A percentile compares a stretch with the other conserved stretches of the same genome.
These are phyloP conservation scores for Pristionchus mayeri DNA, from an alignment of 2,888 invertebrate genomes.

Conservation along the genomic window DNA sequence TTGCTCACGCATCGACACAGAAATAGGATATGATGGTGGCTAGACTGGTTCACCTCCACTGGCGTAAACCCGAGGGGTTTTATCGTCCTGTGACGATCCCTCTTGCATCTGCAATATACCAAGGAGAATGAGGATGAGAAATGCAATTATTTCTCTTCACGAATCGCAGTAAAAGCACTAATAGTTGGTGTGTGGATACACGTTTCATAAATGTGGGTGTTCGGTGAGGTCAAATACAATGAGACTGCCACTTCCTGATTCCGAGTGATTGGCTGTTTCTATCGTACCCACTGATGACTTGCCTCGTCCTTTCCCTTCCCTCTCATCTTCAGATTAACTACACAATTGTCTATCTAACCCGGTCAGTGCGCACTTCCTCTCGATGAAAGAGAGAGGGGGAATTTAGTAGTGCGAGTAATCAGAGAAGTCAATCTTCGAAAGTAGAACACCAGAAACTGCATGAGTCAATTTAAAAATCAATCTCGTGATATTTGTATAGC, in stretches of 20 bases:
- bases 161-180: too few relatives aligned
- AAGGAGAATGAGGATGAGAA: not conserved
- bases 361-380: not conserved
- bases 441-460: too few relatives aligned
- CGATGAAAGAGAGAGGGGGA: not conserved
- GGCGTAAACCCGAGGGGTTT: not conserved
- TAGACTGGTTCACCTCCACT: not conserved
- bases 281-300: not conserved
- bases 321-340: slow-evolving; percentile 24
- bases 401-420: not conserved
- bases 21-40: not conserved
- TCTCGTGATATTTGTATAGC: too few relatives aligned
- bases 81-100: slow-evolving; percentile 26
- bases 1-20: too few relatives aligned
- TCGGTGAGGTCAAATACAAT: too few relatives aligned
- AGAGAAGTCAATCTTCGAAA: not conserved
- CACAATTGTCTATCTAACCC: slow-evolving; percentile 9
- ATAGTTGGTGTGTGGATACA: too few relatives aligned
- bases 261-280: too few relatives aligned
- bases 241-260: too few relatives aligned
- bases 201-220: too few relatives aligned
- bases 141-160: not conserved
- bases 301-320: not conserved
- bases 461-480: too few relatives aligned
- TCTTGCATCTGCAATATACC: slow-evolving; percentile 42